Evolutionary conservation across 2,888 invertebrate genomes (phyloP), one percentile per base, ranked within the genome.

Genomic region (Macropis europaea): DNA sequence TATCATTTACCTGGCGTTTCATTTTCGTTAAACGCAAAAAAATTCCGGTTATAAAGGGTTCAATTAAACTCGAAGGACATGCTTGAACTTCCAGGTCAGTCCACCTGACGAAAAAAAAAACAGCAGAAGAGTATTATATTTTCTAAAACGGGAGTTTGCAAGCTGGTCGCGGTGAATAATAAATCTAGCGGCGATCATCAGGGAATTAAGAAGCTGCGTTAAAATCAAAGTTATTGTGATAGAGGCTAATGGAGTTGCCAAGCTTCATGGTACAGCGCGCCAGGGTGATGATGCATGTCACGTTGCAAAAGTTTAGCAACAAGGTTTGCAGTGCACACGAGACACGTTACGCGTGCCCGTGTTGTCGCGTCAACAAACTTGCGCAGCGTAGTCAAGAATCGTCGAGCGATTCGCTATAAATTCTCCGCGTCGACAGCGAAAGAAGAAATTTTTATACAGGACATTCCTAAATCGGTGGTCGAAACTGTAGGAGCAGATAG

Each of bases 301-400:
- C 63, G 72, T 63, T 63, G 53, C 57, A 53, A 57, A 72, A 72
- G 72, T 72, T 72, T 17, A 42, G 63, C 56, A 63, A 71, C 63
- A 63, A 72, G 57, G 71, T 70, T 71, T 72, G 71, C 71, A 63
- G 63, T 53, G 63, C 72, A 52, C 57, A 70, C 42, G 62, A 72
- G 53, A n/a, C n/a, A n/a, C n/a, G n/a, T 15, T 61, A 57, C 45
- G 32, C 62, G 47, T 47, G 42, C 32, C 28, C 26, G 36, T 38
- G 56, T 32, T 57, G 38, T 52, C 52, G 45, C 38, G 52, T 69
- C 57, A 52, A 52, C 64, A 19, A 69, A 64, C 64, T 64, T 64
- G 57, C 52, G n/a, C 19, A 53, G 13, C 34, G 17, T 38, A 47
- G 38, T 52, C 57, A 69, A 42, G 38, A 66, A 53, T 66, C 59